Evolutionary conservation across 2,113 vertebrate species (phyloP), one percentile per base, ranked within the genome.

Genomic region (Gymnarchus niloticus): DNA sequence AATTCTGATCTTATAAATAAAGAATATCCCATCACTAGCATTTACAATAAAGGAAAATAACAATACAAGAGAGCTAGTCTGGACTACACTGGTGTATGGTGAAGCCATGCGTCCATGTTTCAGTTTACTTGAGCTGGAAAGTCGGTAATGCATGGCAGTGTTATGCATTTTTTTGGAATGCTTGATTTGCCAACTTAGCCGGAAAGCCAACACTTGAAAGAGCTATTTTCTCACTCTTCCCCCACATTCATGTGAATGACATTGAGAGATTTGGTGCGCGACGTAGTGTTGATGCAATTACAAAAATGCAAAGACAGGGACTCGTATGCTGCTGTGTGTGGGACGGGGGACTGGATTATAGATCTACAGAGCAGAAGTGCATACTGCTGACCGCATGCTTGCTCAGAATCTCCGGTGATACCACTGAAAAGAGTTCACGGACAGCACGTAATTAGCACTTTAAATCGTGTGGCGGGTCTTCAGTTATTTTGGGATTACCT

Each of bases 401-500:
- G 10, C 28, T 65, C 33, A 17, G 1, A 65, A 4, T 65, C 7
- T n/a, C n/a, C n/a, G 59, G 3, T 10, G 2, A 28, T 65, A 33
- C 59, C 0, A 28, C 10, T 65, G 28, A 41, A 73, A 73, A 17
- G 12, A 21, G 33, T 41, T 73, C 65, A 73, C 12, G 41, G 37
- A 69, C 17, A 69, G 61, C 61, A 28, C 28, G 12, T 69, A 10
- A 33, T 69, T 28, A 69, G 65, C 33, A 73, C 76, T n/a, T 78
- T 23, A 44, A 48, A 41, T 7, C 46, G 17, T 6, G 44, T 78
- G 37, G 6, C 76, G 44, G 44, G 21, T 48, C 52, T 14, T 5
- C 76, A 48, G 19, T 48, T 78, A 21, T 78, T 84, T 84, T 33
- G 44, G 83, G 46, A 77, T 10, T 61, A 73, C 83, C 49, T 76